Evolutionary conservation across 1,140 invertebrate species (phyloP).

Genomic region (Orchestia grillus): DNA sequence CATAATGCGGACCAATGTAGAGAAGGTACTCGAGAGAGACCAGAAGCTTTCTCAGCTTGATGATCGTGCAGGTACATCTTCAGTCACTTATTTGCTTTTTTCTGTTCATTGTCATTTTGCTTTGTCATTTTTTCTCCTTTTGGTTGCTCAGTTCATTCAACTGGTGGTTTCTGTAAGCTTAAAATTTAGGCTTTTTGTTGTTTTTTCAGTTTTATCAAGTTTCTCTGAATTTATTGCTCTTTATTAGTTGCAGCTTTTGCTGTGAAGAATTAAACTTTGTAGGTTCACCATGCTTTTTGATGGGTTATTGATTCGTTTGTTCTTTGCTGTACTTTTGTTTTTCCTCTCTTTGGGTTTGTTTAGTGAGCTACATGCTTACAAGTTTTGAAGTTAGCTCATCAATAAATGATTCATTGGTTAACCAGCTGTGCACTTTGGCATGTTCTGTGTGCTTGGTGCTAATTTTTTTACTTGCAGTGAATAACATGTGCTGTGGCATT

Average conservation of each 20-base stretch:
- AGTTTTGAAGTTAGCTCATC: background rate
- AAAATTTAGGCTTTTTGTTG: background rate
- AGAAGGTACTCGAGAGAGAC: constrained; percentile 98
- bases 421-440: no score
- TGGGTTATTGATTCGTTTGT: background rate
- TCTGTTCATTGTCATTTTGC: background rate
- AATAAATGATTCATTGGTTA: background rate
- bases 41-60: constrained; percentile 97
- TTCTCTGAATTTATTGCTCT: background rate
- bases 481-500: background rate
- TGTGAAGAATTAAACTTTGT: background rate
- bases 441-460: background rate
- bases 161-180: background rate
- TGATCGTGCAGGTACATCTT: constrained; percentile 76
- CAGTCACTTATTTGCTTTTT: background rate
- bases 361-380: background rate
- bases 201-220: background rate
- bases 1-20: constrained; percentile 98
- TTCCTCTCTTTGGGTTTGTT: background rate
- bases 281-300: background rate
- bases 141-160: background rate
- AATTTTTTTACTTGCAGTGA: background rate
- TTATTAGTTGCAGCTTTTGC: background rate
- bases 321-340: background rate
- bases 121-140: background rate